Conservation (phyloP, 1,140 invertebrate species). For the Camponotus vicinus region DNA sequence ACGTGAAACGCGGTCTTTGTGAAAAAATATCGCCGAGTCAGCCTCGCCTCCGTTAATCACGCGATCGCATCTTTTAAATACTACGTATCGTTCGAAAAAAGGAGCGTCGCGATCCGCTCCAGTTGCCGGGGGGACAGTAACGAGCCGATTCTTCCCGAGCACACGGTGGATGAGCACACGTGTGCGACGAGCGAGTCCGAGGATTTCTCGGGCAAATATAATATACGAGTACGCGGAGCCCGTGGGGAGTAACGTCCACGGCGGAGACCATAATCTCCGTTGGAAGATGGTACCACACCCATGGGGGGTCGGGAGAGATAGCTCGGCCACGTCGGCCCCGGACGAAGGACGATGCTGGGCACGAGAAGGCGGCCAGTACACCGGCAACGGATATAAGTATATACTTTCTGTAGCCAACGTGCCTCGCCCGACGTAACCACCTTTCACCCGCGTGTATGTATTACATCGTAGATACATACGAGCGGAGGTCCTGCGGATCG, state of each 20-base stretch:
- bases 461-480: conserved; percentile 44
- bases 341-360: conserved; percentile 46
- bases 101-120: background rate
- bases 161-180: conserved; percentile 40
- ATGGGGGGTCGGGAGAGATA: conserved; percentile 75
- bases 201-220: conserved; percentile 74
- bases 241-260: conserved; percentile 69
- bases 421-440: conserved; percentile 28
- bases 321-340: conserved; percentile 25
- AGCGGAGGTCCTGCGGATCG: conserved; percentile 19
- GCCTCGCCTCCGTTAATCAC: conserved; percentile 15
- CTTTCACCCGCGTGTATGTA: conserved; percentile 62
- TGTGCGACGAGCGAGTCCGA: conserved; percentile 19
- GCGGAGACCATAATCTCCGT: conserved; percentile 71
- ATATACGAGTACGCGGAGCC: conserved; percentile 74
- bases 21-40: background rate
- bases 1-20: background rate
- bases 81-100: background rate
- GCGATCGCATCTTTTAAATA: background rate
- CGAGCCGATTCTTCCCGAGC: conserved; percentile 50
- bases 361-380: conserved; percentile 21
- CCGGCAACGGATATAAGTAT: conserved; percentile 38
- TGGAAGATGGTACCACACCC: conserved; percentile 78
- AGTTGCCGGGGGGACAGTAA: conserved; percentile 41
- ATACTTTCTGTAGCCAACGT: conserved; percentile 15